Conservation (phyloP, 2,888 invertebrate genomes). For the Lymantria monacha region DNA sequence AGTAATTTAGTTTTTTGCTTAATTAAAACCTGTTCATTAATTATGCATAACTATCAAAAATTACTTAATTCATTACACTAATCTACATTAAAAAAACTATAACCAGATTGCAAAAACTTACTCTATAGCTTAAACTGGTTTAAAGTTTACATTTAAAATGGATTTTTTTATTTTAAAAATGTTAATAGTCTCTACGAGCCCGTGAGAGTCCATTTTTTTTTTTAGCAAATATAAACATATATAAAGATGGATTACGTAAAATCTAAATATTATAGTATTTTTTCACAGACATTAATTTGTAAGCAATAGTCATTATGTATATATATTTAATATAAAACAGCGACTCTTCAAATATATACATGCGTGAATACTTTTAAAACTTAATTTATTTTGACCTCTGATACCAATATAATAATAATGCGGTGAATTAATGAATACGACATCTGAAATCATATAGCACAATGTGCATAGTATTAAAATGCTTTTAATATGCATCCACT, state of each 20-base stretch:
- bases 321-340: too few relatives aligned
- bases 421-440: too few relatives aligned
- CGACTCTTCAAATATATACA: too few relatives aligned
- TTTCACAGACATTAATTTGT: background rate
- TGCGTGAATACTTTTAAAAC: too few relatives aligned
- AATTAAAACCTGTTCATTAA: background rate
- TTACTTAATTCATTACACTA: background rate
- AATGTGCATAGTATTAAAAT: too few relatives aligned
- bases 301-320: too few relatives aligned
- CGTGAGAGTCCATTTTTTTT: background rate
- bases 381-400: too few relatives aligned
- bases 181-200: background rate
- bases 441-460: too few relatives aligned
- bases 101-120: constrained; percentile 1
- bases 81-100: constrained; percentile 1
- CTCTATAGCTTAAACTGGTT: constrained; percentile 5
- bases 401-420: too few relatives aligned
- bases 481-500: too few relatives aligned
- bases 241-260: background rate
- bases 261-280: background rate
- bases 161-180: background rate
- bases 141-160: background rate
- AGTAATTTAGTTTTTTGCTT: background rate
- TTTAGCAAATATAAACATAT: background rate
- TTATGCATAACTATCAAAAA: background rate